Evolutionary conservation across 2,888 invertebrate genomes (phyloP).

Genomic region (Hirtodrosophila cameraria): DNA sequence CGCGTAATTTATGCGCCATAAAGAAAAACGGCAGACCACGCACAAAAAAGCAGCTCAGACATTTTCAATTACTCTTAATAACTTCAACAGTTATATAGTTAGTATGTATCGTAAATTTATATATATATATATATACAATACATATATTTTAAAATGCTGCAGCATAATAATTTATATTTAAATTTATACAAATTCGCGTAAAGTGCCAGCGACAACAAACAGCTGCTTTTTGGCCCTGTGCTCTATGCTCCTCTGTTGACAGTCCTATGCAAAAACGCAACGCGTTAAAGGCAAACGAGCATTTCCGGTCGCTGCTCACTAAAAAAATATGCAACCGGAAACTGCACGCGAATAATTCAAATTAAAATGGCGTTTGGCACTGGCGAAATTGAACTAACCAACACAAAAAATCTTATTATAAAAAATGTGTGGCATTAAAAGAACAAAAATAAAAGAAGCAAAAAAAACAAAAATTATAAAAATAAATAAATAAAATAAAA

Average conservation of each 20-base stretch:
- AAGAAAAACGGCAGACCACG: slow-evolving; percentile 12
- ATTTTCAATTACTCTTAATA: slow-evolving; percentile 51
- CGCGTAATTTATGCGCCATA: slow-evolving; percentile 37
- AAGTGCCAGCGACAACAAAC: slow-evolving; percentile 37
- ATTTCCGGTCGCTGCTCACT: slow-evolving; percentile 50
- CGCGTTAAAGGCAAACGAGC: slow-evolving; percentile 46
- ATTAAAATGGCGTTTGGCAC: slow-evolving; percentile 51
- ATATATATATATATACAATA: slow-evolving; percentile 4
- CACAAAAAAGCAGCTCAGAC: slow-evolving; percentile 15
- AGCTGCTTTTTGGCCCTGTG: slow-evolving; percentile 35
- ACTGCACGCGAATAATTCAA: slow-evolving; percentile 53
- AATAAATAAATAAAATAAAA: background rate
- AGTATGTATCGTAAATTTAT: background rate
- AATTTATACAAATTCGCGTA: slow-evolving; percentile 33
- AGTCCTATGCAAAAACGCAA: slow-evolving; percentile 23
- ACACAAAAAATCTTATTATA: slow-evolving; percentile 3
- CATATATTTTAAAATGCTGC: too few species aligned
- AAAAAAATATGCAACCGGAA: slow-evolving; percentile 36
- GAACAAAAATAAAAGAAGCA: background rate
- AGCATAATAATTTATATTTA: slow-evolving; percentile 26
- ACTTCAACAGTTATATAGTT: slow-evolving; percentile 6
- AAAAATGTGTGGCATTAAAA: background rate
- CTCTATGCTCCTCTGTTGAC: slow-evolving; percentile 21
- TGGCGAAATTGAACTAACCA: slow-evolving; percentile 33
- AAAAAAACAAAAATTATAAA: background rate